phyloP scores from a whole-genome alignment of 2,113 vertebrate genomes.

The Thamnaconus septentrionalis region DNA sequence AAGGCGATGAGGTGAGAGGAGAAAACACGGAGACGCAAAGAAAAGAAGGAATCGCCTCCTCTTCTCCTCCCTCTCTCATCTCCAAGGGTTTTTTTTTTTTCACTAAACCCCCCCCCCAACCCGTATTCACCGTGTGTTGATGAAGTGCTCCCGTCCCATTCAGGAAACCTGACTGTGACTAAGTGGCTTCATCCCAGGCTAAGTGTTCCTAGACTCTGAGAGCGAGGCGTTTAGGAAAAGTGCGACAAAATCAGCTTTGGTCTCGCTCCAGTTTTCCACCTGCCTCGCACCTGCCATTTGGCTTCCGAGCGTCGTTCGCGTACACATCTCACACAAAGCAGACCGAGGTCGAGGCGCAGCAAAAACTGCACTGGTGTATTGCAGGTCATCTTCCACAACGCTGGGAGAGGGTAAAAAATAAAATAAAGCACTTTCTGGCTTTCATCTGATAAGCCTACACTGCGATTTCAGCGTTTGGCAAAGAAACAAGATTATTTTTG shows the following conservation, averaged over 20 bases:
- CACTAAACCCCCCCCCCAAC: too few relatives aligned
- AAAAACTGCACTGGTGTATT: neutral
- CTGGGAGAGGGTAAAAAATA: slow-evolving; percentile 8
- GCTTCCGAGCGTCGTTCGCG: neutral
- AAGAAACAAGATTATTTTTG: slow-evolving; percentile 2
- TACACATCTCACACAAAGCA: neutral
- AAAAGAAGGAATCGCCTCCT: slow-evolving; percentile 2
- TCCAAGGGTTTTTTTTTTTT: neutral
- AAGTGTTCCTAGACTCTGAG: too few relatives aligned
- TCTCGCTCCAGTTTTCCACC: neutral
- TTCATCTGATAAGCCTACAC: slow-evolving; percentile 30
- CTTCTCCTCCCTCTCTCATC: neutral
- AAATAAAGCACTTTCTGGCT: slow-evolving; percentile 10
- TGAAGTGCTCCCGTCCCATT: too few relatives aligned
- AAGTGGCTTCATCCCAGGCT: too few relatives aligned
- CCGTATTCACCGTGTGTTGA: too few relatives aligned
- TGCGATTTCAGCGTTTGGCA: slow-evolving; percentile 21
- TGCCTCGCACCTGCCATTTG: neutral
- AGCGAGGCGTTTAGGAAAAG: neutral
- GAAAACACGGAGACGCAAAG: neutral
- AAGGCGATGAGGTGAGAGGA: neutral
- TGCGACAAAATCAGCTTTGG: neutral
- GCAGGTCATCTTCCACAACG: slow-evolving; percentile 4
- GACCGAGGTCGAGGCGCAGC: neutral
- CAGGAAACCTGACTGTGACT: too few relatives aligned